Conservation (phyloP, 2,797 vertebrate genomes). For the Chrysocyon brachyurus region DNA sequence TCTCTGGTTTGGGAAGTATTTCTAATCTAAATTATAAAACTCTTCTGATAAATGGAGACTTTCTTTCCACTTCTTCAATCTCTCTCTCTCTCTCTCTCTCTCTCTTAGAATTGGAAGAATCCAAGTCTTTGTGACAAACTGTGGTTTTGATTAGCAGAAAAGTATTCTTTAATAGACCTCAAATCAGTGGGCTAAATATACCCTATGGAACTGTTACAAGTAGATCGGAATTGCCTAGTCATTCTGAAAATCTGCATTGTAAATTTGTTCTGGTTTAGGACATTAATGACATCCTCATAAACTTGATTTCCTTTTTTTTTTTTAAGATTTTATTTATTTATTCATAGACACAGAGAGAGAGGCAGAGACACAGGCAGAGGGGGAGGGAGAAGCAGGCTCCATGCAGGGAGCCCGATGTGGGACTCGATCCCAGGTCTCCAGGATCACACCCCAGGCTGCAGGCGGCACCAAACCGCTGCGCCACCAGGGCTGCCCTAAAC, state of each 20-base stretch:
- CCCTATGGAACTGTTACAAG: background rate
- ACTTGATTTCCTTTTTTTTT: background rate
- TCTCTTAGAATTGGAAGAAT: background rate
- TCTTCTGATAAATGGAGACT: background rate
- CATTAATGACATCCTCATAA: background rate
- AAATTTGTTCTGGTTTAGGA: background rate
- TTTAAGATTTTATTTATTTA: no score
- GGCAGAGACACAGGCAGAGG: no score
- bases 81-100: background rate
- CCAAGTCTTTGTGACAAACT: background rate
- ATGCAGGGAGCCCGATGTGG: no score
- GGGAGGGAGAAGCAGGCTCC: no score
- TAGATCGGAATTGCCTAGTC: background rate
- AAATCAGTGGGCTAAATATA: background rate
- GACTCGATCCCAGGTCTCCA: no score
- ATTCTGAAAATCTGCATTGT: background rate
- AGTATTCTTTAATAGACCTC: background rate
- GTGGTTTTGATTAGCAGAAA: background rate
- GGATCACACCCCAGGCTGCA: no score
- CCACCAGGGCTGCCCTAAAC: background rate
- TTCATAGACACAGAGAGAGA: no score
- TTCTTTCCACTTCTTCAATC: background rate
- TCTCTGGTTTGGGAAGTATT: background rate
- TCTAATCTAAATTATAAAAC: background rate
- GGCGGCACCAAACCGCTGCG: no score